Evolutionary conservation across 1,140 invertebrate genomes (phyloP), one percentile per base, ranked within the genome.

Genomic region (Drosophila neocordata): DNA sequence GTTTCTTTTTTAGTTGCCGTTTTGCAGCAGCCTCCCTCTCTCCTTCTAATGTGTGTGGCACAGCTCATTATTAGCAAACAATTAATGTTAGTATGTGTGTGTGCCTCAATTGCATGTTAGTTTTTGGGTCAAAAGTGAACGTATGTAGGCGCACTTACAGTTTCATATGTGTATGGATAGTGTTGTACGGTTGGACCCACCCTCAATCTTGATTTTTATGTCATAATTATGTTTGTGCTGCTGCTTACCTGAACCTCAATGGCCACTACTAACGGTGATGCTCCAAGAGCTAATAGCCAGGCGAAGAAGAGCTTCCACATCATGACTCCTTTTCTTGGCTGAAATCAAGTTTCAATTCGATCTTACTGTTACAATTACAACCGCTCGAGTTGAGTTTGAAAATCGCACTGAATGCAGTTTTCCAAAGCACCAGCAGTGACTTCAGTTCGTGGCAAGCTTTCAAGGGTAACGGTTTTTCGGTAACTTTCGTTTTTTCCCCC

Each of bases 71-170:
- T 80, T 81, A 48, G 41, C 41, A 48, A 48, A 48, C 41, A 48
- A 48, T 48, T 48, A 48, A 20, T 48, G 41, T 48, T 74, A 67
- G 31, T 69, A 37, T 67, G 27, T 18, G 38, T 61, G 34, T 67
- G 37, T 69, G 77, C 55, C 48, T 62, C 65, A 83, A 83, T 83
- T 83, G 79, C 79, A 79, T 85, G 80, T 66, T 87, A 87, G 77
- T 87, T 91, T 90, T 91, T 91, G 85, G 89, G 89, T 91, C 89
- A 91, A 91, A 91, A 91, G 89, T 91, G 89, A 91, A 89, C 82
- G 88, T 80, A 55, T 38, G 31, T 53, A 41, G 62, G 15, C 61
- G 41, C 41, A 2, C 6, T 48, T 11, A 48, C 41, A 48, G 41
- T 48, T 24, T 2, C 4, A 2, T 24, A 1, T 24, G 22, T 24